Conservation (phyloP, 1,140 invertebrate genomes). For the Mycetomoellerius zeteki region DNA sequence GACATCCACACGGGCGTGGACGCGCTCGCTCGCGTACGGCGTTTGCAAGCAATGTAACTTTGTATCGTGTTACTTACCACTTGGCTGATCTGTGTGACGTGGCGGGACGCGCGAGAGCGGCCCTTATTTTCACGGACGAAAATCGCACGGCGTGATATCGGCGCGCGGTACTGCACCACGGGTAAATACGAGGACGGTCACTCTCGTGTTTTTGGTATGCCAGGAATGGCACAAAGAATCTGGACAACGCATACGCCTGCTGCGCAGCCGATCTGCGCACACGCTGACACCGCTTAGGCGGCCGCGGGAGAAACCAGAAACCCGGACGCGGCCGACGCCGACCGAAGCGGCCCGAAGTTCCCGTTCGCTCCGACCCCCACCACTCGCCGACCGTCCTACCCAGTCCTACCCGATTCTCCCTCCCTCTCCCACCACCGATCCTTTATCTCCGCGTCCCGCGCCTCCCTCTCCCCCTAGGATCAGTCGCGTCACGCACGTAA, state of each 20-base stretch:
- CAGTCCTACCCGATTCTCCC: neutral
- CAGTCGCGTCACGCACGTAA: constrained; percentile 78
- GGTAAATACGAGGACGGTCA: constrained; percentile 92
- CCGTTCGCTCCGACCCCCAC: constrained; percentile 75
- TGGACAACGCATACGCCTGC: constrained; percentile 94
- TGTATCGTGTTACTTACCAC: constrained; percentile 89
- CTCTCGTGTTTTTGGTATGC: constrained; percentile 95
- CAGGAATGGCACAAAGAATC: constrained; percentile 98
- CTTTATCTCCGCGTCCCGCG: constrained; percentile 45
- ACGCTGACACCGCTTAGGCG: constrained; percentile 89
- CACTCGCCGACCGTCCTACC: neutral
- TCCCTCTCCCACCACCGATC: neutral
- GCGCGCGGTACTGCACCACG: constrained; percentile 84
- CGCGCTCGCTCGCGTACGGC: constrained; percentile 69
- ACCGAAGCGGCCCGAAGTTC: constrained; percentile 69
- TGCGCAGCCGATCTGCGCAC: constrained; percentile 94
- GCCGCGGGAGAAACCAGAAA: constrained; percentile 88
- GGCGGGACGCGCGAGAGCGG: constrained; percentile 83
- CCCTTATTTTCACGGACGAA: constrained; percentile 67
- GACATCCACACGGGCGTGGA: constrained; percentile 73
- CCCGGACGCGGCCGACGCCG: constrained; percentile 72
- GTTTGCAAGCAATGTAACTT: constrained; percentile 59
- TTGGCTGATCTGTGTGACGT: constrained; percentile 87
- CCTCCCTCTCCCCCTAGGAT: constrained; percentile 33
- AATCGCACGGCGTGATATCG: constrained; percentile 77